Base-by-base conservation (phyloP, 1,140 invertebrate species). In the Schlechtendalia chinensis region DNA sequence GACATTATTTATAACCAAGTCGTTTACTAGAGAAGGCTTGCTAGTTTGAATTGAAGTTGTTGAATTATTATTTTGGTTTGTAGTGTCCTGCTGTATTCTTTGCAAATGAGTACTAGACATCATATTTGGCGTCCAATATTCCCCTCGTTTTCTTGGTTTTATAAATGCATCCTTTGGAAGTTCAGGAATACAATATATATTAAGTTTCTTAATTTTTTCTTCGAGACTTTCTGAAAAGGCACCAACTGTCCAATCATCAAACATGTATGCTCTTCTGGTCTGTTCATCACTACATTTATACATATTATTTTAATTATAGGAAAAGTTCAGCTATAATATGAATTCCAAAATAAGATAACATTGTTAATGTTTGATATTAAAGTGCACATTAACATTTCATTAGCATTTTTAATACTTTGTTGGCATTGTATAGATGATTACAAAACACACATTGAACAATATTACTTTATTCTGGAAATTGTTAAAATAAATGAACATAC, bases 1-100 rank as follows among this genome's bases (percentile, higher is more conserved):
- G 75, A 87, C 87, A 82, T 89, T 89, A 80, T 86, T 86, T 81
- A 84, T 85, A 81, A 88, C 86, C 8, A 83, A 56, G 22, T 56
- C 56, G 50, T 39, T 75, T 17, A 75, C 17, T 32, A 10, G n/a
- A n/a, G n/a, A 0, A 19, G 10, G 2, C 6, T 63, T 79, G 14
- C 59, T 45, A 61, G 17, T 79, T 58, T 17, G 17, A 3, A 5
- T n/a, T 24, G 74, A 77, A 19, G 14, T 19, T 59, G 56, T 47
- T 63, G 63, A 54, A 27, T 53, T 81, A 27, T 81, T 81, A 63
- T 74, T 82, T 12, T 71, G 67, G 54, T 54, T 80, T 39, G 22
- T 75, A 0, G 56, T 50, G 19, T 56, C 65, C 82, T 81, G 79
- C 82, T 84, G 61, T 61, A 69, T 58, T 83, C 47, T 74, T 53